Evolutionary conservation across 2,113 vertebrate species (phyloP), one percentile per base, ranked within the genome.

Genomic region (Ceyx melanurus): DNA sequence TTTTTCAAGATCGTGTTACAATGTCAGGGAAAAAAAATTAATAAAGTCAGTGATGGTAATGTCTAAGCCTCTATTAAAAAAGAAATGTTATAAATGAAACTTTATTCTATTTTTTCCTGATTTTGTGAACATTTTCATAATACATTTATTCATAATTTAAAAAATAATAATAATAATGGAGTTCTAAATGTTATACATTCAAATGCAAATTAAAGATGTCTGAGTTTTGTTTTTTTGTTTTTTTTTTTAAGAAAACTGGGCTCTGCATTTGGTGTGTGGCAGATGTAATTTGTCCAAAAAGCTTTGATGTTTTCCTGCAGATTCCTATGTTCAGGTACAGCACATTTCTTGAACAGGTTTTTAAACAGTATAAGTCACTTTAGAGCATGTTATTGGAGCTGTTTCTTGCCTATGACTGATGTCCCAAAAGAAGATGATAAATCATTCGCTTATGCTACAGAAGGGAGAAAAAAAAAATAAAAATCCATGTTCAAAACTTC

Each of bases 401-500:
- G 57, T 37, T 79, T 73, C 71, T 70, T 86, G 65, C 53, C 88
- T 90, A 66, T 82, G 20, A 88, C 42, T 76, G 87, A 70, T 82
- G 65, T 84, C 94, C 78, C 61, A 64, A 76, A 82, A 88, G 67
- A 87, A 86, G 65, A 86, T 62, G 60, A 91, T 89, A 95, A 95
- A 96, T 93, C 87, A 90, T 35, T 66, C 0, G 8, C 45, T 84
- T 74, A 42, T 31, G 28, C 53, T 83, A 60, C 62, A 87, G 66
- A 93, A 10, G 18, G 18, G 0, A 5, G 25, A 51, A 82, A 88
- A 88, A 85, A 83, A 84, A 91, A 92, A 96, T 82, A 79, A 86
- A 91, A 92, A 96, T 88, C 66, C 42, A 91, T 94, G 67, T 42
- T 86, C 61, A 62, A 79, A 96, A 92, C 72, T 81, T 95, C 90